phyloP scores from a whole-genome alignment of 2,113 vertebrate genomes.

The Muntiacus muntjak region DNA sequence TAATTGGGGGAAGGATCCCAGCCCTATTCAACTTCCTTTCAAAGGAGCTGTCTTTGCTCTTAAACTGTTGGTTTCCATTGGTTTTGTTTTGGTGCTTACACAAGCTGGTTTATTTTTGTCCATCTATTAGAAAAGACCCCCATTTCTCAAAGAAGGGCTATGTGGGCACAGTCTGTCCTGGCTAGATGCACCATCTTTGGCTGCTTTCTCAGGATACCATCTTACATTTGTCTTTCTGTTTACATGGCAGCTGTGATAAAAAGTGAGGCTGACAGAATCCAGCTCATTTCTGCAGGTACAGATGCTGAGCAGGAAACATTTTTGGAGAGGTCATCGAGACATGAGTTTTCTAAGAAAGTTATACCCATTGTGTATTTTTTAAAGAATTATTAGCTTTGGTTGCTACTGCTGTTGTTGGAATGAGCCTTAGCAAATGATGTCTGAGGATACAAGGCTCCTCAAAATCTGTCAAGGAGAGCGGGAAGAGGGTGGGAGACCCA shows the following conservation, averaged over 20 bases:
- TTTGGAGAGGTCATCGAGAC: not conserved
- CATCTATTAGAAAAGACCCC: not conserved
- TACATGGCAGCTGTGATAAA: constrained; percentile 22
- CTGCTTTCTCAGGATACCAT: not conserved
- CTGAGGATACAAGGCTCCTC: not conserved
- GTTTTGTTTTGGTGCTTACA: not conserved
- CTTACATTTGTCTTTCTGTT: constrained; percentile 27
- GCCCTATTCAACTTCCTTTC: not conserved
- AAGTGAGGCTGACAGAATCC: constrained; percentile 50
- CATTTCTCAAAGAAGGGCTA: not conserved
- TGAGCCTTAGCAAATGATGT: not conserved
- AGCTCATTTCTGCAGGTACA: not conserved
- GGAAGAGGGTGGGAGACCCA: not conserved
- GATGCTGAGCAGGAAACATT: not conserved
- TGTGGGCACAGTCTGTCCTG: not conserved
- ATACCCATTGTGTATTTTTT: not conserved
- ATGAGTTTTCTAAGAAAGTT: constrained; percentile 35
- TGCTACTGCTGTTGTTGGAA: not conserved
- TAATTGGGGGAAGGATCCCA: not conserved
- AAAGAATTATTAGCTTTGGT: not conserved
- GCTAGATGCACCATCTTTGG: not conserved
- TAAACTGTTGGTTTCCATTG: not conserved
- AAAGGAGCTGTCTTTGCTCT: not conserved
- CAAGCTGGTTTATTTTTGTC: not conserved
- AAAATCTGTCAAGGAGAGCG: not conserved